phyloP scores from a whole-genome alignment of 2,797 vertebrate genomes.

The Oceanodroma leucorhoa region DNA sequence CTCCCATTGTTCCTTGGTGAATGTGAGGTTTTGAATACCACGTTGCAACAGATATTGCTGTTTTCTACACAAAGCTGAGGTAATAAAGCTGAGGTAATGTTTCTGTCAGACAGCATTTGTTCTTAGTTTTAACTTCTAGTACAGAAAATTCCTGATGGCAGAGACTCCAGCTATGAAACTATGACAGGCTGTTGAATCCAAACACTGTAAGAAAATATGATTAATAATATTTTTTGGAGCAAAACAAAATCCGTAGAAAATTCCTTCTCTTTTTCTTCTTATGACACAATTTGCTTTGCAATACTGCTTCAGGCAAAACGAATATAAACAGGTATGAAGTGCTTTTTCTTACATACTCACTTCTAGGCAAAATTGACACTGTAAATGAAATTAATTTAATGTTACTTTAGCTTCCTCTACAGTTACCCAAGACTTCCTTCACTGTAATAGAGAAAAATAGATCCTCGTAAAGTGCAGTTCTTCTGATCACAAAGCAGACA shows the following conservation, averaged over 20 bases:
- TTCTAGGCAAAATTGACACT: not conserved
- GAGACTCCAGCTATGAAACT: not conserved
- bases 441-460: not conserved
- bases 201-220: not conserved
- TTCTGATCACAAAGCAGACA: not conserved
- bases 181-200: not conserved
- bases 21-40: not conserved
- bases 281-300: not conserved
- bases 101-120: not conserved
- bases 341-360: not conserved
- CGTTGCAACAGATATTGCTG: not conserved
- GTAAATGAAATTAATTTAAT: not conserved
- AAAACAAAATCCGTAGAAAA: not conserved
- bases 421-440: not conserved
- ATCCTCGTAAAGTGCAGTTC: not conserved
- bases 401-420: not conserved
- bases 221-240: not conserved
- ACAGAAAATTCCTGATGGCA: not conserved
- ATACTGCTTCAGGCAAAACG: not conserved
- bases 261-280: not conserved
- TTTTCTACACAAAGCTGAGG: not conserved
- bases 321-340: not conserved
- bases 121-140: not conserved
- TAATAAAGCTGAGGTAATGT: not conserved
- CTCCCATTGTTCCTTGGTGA: not conserved